Evolutionary conservation across 2,888 invertebrate species (phyloP), one percentile per base, ranked within the genome.

Genomic region (Chrysotoxum bicinctum): DNA sequence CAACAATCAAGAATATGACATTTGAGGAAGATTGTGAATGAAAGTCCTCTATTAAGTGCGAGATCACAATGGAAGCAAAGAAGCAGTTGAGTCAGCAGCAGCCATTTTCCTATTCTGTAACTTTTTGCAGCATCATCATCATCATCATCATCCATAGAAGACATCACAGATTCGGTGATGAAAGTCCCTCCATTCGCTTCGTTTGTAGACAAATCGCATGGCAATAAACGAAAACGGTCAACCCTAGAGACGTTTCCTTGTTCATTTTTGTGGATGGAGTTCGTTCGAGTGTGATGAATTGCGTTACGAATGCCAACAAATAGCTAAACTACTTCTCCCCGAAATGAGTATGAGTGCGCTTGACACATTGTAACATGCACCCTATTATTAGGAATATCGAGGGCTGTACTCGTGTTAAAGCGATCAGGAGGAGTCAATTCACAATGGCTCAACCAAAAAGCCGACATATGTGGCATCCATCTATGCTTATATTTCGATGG

Each of bases 281-380:
- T 81, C 85, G 56, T 64, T 85, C 72, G 76, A 85, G 76, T 81
- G 85, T 85, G 73, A 85, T 85, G 77, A 85, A 85, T 85, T 77
- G 85, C 68, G 58, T 77, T 85, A 72, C 81, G 76, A 81, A 81
- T 85, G 70, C 70, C 85, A 81, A 81, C 81, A 85, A 85, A 81
- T 81, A 68, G 76, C 50, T 66, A 54, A n/a, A n/a, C n/a, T 26
- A 14, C 23, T 26, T 50, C 60, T 12, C 66, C 35, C 10, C 72
- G 56, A 75, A 64, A 32, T n/a, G 45, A 76, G 43, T 58, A 32
- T n/a, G 45, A 76, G 43, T 58, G 43, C 62, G 62, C 62, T 62
- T 62, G 62, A 54, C 21, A 23, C 48, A 48, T 45, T 60, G 43
- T 54, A 19, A 35, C 23, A 45, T 14, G 45, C 64, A 64, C 45